Base-by-base conservation (phyloP, 30 jellyfish, hydroid and myxozoan species). In the Turritopsis rubra region DNA sequence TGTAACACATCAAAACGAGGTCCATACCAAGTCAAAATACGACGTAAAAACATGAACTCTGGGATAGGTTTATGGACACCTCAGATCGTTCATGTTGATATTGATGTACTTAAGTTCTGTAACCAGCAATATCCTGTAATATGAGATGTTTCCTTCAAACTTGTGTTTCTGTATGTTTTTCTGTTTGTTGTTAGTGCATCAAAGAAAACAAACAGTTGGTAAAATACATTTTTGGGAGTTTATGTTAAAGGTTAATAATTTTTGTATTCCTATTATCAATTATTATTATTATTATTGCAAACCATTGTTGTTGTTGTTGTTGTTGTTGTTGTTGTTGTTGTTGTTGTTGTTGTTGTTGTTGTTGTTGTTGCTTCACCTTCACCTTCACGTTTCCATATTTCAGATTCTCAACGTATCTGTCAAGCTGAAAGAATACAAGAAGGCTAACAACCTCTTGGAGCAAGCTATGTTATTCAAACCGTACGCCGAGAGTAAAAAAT, bases 141-240 rank as follows among this genome's bases (percentile, higher is more conserved):
- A 5, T 41, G 60, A 41, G 9, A 13, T 41, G 9, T 41, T 5
- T 3, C 60, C 5, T 41, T 41, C 60, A 41, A 41, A 41, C 5
- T 41, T 8, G 19, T 22, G 30, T 16, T 1, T 68, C 22, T 18
- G 19, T 9, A 68, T 68, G 16, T 68, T 23, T 68, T 27, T 23
- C 19, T 68, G 24, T 18, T 18, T 53, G 52, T 80, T 16, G 13
- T 52, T 52, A 80, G 87, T 23, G 18, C 79, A 52, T 26, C 87
- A 80, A 60, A 80, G 65, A 41, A 65, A 80, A 80, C 77, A 52
- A 83, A 25, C 79, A 21, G 79, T 90, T 31, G 87, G 97, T 75
- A 90, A 87, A 78, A 90, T 89, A 25, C 79, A 82, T 18, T 88
- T 90, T 73, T 90, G 97, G 97, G 95, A 90, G 70, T 66, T 90